Evolutionary conservation across 2,113 vertebrate species (phyloP), one percentile per base, ranked within the genome.

Genomic region (Poeciliopsis prolifica): DNA sequence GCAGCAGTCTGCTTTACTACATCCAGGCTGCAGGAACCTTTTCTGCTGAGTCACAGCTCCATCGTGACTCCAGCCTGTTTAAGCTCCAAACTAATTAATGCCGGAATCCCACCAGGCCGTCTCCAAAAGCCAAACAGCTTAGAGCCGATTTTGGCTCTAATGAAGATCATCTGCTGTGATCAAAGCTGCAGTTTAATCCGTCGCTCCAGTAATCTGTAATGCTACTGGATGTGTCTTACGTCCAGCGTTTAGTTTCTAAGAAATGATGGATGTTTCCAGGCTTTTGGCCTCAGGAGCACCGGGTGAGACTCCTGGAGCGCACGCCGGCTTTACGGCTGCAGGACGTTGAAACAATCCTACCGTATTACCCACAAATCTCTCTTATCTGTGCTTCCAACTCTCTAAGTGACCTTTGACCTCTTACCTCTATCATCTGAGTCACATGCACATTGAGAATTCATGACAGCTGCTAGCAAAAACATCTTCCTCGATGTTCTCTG

Each of bases 11-110:
- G 44, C 14, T 17, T 3, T 48, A 17, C 44, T 7, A 5, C 5
- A 17, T 19, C 4, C 15, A 48, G 44, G 15, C 44, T 48, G 13
- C 61, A 63, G 24, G 62, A 63, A 80, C 66, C 76, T 61, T 31
- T 72, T 69, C 61, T 83, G 82, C 86, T 86, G 87, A 86, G 76
- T 87, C 83, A 85, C 68, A 40, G 58, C 2, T 15, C 40, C 1
- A 12, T 64, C 40, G 17, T 65, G 42, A 68, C 78, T 54, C 26
- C 66, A 72, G 78, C 85, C 83, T 83, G 91, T 90, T 89, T 91
- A 92, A 74, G 80, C 17, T 51, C 58, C 80, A 83, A 92, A 86
- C 81, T 89, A 82, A 94, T 94, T 93, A 92, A 83, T 81, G 89
- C 77, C 86, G 83, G 70, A 83, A 66, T 92, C 93, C 89, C 68